Conservation (phyloP, 1,140 invertebrate genomes). For the Drosophila ananassae region DNA sequence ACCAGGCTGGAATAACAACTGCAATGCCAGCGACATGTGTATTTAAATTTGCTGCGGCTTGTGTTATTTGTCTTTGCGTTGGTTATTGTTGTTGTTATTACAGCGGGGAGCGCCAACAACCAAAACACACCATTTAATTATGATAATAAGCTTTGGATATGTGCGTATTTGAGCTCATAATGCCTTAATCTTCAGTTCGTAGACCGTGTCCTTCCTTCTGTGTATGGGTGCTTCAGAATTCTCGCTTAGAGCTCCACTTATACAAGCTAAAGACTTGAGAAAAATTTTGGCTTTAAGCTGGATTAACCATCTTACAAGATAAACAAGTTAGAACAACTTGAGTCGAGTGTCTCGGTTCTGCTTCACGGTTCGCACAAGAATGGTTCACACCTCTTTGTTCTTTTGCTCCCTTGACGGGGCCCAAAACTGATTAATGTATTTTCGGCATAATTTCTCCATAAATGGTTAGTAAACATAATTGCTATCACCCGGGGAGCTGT, state of each 20-base stretch:
- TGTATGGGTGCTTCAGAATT: not conserved
- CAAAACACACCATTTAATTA: slow-evolving; percentile 39
- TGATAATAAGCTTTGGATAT: slow-evolving; percentile 42
- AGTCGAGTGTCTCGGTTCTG: not conserved
- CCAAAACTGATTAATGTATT: not conserved
- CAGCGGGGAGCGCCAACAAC: slow-evolving; percentile 25
- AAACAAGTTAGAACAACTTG: not conserved
- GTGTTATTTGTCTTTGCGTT: slow-evolving; percentile 65
- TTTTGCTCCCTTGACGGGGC: not conserved
- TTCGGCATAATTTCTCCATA: too few relatives aligned
- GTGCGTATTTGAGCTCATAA: slow-evolving; percentile 20
- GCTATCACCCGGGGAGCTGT: too few relatives aligned
- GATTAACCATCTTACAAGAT: not conserved
- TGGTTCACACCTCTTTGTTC: not conserved
- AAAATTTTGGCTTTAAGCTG: not conserved
- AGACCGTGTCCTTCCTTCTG: not conserved
- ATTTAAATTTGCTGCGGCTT: slow-evolving; percentile 78
- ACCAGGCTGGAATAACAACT: slow-evolving; percentile 48
- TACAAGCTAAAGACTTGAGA: not conserved
- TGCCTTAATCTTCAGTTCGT: slow-evolving; percentile 28
- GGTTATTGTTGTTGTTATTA: slow-evolving; percentile 68
- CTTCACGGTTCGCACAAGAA: too few relatives aligned
- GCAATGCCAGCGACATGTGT: slow-evolving; percentile 74
- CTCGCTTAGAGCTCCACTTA: not conserved
- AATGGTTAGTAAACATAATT: too few relatives aligned